Evolutionary conservation across 2,888 invertebrate genomes (phyloP).

Genomic region (Sesia bembeciformis): DNA sequence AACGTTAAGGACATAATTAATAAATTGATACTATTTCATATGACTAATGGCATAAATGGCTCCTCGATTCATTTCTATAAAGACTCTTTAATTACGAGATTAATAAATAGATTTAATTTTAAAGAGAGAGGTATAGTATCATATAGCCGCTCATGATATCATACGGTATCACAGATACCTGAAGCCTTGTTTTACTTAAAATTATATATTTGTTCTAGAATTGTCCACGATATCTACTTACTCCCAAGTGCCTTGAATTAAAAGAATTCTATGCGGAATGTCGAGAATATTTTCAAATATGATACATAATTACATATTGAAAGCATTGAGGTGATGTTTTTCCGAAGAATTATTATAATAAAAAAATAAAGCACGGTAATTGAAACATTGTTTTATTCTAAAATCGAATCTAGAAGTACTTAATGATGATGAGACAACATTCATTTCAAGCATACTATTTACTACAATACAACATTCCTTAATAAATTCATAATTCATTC

Average conservation of each 20-base stretch:
- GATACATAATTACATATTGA: neutral
- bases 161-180: no score
- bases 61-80: no score
- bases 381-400: slow-evolving; percentile 9
- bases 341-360: neutral
- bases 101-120: no score
- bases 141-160: no score
- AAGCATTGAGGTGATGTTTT: no score
- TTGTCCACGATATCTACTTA: slow-evolving; percentile 33
- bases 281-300: slow-evolving; percentile 23
- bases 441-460: slow-evolving; percentile 2
- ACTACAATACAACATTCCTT: slow-evolving; percentile 33
- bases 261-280: slow-evolving; percentile 39
- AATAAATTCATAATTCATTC: slow-evolving; percentile 37
- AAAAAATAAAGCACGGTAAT: slow-evolving; percentile 1
- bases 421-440: slow-evolving; percentile 3
- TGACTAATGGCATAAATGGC: no score
- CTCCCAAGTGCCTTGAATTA: slow-evolving; percentile 25
- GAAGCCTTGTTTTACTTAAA: no score
- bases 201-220: slow-evolving; percentile 29
- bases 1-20: no score
- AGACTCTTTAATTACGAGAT: no score
- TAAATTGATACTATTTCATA: no score
- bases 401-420: slow-evolving; percentile 5
- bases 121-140: no score